phyloP scores from a whole-genome alignment of 2,797 vertebrate genomes.

The Botia kubotai region DNA sequence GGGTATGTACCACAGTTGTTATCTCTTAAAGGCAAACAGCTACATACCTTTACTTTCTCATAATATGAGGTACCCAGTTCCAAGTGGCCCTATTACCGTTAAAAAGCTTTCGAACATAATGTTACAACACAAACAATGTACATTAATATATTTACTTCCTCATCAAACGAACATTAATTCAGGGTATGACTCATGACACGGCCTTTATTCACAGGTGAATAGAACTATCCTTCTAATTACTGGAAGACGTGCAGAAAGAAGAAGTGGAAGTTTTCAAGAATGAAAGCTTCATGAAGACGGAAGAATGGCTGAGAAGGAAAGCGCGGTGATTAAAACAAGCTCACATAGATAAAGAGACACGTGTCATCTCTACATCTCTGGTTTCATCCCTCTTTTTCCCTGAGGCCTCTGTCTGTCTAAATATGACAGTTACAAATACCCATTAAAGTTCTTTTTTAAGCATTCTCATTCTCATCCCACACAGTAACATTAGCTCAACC shows the following conservation, averaged over 20 bases:
- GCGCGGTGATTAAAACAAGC: neutral
- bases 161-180: conserved; percentile 7
- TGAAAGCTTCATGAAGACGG: too few species aligned
- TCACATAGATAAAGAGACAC: conserved; percentile 67
- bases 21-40: neutral
- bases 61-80: neutral
- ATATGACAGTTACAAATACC: conserved; percentile 27
- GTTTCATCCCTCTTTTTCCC: conserved; percentile 63
- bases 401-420: conserved; percentile 53
- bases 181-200: conserved; percentile 1
- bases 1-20: neutral
- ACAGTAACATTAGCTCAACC: too few species aligned
- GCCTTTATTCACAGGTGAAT: neutral
- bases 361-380: conserved; percentile 74
- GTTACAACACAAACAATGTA: neutral
- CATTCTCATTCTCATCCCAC: too few species aligned
- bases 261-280: neutral
- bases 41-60: neutral
- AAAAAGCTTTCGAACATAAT: neutral
- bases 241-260: neutral
- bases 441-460: too few species aligned
- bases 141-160: neutral
- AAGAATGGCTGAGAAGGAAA: neutral
- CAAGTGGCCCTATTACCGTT: neutral
- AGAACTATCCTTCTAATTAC: neutral